Base-by-base conservation (phyloP, 2,888 invertebrate species). In the Pilophorus perplexus region DNA sequence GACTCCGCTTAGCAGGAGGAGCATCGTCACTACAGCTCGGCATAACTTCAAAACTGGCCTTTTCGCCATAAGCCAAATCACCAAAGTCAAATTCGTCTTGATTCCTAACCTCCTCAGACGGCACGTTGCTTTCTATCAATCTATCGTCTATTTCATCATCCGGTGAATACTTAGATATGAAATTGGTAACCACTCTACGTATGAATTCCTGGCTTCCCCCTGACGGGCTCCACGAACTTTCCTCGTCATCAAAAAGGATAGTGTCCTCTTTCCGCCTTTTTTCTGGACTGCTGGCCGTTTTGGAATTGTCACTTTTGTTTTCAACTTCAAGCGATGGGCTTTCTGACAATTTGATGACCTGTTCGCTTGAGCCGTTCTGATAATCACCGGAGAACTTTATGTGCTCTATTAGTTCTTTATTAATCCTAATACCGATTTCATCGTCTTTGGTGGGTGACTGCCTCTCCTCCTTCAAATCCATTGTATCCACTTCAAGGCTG, bases 381-480 rank as follows among this genome's bases (percentile, higher is more conserved):
- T 8, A 14, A 23, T 40, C 42, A 16, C 40, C 44, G 28, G 5
- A 23, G 28, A 10, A 44, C 33, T 46, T 44, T 10, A 48, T 62
- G 10, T 44, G 20, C 4, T 46, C 37, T 12, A 62, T 22, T 10
- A 62, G 33, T 22, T 62, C 62, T 48, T 48, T 14, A 44, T 60
- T 60, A 8, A 60, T 42, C 8, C 62, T 14, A 20, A 62, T 62
- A 16, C 27, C 33, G 40, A 59, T 4, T 27, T 46, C 62, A 5
- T 44, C 28, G 44, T 46, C 46, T 46, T 62, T 46, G 42, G 33
- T 27, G 0, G 48, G 33, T 8, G 22, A 16, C 33, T 62, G 46
- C n/a, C 33, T 46, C 22, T 62, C 62, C 20, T 20, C 28, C 48
- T 62, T 62, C n/a, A 62, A 10, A 1, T 62, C 62, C 25, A n/a